Evolutionary conservation across 2,888 invertebrate genomes (phyloP).

Genomic region (Meta bourneti): DNA sequence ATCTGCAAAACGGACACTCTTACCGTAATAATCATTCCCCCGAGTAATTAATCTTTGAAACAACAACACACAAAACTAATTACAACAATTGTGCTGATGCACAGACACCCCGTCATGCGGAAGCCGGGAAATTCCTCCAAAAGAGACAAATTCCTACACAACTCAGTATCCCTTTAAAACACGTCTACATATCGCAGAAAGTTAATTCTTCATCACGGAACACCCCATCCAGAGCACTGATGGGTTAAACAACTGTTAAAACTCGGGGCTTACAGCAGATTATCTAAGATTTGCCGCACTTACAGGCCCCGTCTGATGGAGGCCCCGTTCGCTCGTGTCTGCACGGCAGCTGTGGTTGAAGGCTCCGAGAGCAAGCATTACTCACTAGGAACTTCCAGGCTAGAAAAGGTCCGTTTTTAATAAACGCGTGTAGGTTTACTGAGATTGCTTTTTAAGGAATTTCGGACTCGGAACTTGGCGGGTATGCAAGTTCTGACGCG

Average conservation of each 20-base stretch:
- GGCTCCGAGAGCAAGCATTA: constrained; percentile 4
- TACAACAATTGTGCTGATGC: no score
- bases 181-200: background rate
- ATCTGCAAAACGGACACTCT: no score
- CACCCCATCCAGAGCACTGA: constrained; percentile 6
- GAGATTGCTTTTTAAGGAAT: background rate
- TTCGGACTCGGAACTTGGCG: background rate
- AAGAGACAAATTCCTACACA: no score
- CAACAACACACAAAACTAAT: no score
- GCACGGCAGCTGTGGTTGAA: constrained; percentile 36
- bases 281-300: constrained; percentile 32
- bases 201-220: constrained; percentile 17
- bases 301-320: constrained; percentile 26
- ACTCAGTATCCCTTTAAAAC: background rate
- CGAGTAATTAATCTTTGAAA: no score
- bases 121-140: background rate
- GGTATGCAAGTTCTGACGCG: background rate
- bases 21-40: no score
- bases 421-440: background rate
- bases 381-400: background rate
- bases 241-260: constrained; percentile 49
- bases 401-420: background rate
- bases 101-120: no score
- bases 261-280: constrained; percentile 30
- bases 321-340: background rate